phyloP scores from a whole-genome alignment of 2,113 vertebrate species.

The Illadopsis cleaveri region DNA sequence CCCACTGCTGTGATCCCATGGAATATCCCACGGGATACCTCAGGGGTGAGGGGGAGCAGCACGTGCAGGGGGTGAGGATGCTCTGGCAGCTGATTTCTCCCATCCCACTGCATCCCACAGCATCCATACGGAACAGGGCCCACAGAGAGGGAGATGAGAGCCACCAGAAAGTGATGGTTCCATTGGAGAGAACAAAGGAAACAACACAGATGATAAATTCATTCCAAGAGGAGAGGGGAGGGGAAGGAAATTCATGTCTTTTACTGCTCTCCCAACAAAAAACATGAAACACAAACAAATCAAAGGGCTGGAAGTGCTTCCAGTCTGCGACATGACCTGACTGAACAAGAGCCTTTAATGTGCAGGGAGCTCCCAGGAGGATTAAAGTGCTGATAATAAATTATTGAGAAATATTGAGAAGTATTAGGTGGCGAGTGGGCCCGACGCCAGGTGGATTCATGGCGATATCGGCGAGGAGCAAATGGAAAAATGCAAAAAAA shows the following conservation, averaged over 20 bases:
- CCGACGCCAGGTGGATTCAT: background rate
- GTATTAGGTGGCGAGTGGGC: conserved; percentile 16
- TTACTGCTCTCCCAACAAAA: conserved; percentile 47
- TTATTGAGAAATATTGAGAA: conserved; percentile 69
- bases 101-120: background rate
- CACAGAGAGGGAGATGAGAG: background rate
- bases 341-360: conserved; percentile 34
- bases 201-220: conserved; percentile 17
- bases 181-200: conserved; percentile 28
- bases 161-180: background rate
- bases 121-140: conserved; percentile 27
- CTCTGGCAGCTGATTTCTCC: background rate
- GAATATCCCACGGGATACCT: background rate
- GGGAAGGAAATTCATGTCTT: background rate
- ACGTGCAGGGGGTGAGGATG: background rate
- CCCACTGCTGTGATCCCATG: background rate
- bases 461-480: accelerated
- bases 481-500: background rate
- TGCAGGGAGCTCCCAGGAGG: conserved; percentile 8
- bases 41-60: background rate
- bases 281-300: conserved; percentile 55
- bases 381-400: conserved; percentile 46
- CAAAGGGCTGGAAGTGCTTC: conserved; percentile 42
- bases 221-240: background rate
- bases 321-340: conserved; percentile 35